Conservation (phyloP, 2,113 vertebrate species). For the Propithecus coquereli region DNA sequence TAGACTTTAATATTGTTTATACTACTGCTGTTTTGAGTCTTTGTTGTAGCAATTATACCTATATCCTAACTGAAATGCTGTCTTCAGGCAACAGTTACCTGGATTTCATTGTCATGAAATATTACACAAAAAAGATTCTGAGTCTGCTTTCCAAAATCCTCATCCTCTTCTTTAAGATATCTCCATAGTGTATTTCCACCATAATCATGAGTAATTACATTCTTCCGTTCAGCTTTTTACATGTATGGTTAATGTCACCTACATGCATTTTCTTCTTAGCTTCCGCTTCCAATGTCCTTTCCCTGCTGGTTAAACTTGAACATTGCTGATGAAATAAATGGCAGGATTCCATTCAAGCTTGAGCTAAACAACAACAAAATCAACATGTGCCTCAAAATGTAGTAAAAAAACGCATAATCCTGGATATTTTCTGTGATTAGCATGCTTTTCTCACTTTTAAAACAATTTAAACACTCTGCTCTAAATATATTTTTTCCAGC, state of each 20-base stretch:
- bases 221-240: neutral
- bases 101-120: neutral
- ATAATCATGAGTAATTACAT: neutral
- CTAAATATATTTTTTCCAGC: slow-evolving; percentile 18
- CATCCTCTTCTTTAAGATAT: neutral
- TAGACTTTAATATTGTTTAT: neutral
- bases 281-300: neutral
- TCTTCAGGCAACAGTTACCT: neutral
- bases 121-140: neutral
- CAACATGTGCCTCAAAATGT: neutral
- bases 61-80: neutral
- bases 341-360: neutral
- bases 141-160: neutral
- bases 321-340: neutral
- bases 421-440: slow-evolving; percentile 42
- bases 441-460: slow-evolving; percentile 49
- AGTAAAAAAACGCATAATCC: neutral
- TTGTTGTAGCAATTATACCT: neutral
- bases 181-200: neutral
- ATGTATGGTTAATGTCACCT: neutral
- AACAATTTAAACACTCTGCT: slow-evolving; percentile 39
- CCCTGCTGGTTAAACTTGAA: neutral
- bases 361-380: slow-evolving; percentile 18
- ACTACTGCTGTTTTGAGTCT: neutral
- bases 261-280: neutral